Percentiles rank a stretch among this genome's conserved stretches.
phyloP scores from a whole-genome alignment of 1,140 invertebrate species.

The Harlomillsia oculata region DNA sequence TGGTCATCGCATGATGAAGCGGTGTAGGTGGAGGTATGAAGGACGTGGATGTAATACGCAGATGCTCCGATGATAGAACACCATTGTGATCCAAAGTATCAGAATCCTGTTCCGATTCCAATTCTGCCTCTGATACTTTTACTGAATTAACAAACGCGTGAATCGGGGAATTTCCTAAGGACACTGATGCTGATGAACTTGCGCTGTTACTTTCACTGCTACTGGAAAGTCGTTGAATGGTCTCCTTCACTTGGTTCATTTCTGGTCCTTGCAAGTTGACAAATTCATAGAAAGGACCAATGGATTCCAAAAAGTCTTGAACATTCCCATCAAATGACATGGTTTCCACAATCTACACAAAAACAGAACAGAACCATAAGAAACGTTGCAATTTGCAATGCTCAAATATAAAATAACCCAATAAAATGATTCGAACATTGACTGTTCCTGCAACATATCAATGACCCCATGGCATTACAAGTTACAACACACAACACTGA shows the following conservation, averaged over 20 bases:
- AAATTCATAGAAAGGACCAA: conserved; percentile 49
- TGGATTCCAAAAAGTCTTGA: conserved; percentile 45
- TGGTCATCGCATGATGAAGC: conserved; percentile 7
- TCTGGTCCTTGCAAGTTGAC: conserved; percentile 38
- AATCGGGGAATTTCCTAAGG: too few relatives aligned
- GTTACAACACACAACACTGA: too few relatives aligned
- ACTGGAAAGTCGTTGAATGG: conserved; percentile 13
- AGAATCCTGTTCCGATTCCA: too few relatives aligned
- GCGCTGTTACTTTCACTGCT: conserved; percentile 15
- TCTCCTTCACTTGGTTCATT: conserved; percentile 27
- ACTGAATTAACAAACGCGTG: too few relatives aligned
- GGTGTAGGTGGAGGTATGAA: conserved; percentile 19
- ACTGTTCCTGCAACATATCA: too few relatives aligned
- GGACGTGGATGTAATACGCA: not conserved
- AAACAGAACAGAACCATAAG: not conserved
- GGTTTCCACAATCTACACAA: conserved; percentile 47
- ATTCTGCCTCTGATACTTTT: too few relatives aligned
- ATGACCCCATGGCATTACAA: too few relatives aligned
- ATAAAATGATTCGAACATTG: too few relatives aligned
- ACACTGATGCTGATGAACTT: not conserved
- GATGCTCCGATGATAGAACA: too few relatives aligned
- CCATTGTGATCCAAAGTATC: too few relatives aligned
- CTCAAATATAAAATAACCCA: too few relatives aligned
- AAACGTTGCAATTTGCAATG: too few relatives aligned
- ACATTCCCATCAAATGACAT: conserved; percentile 50